Conservation (phyloP, 2,797 vertebrate genomes). For the Tapirus indicus region DNA sequence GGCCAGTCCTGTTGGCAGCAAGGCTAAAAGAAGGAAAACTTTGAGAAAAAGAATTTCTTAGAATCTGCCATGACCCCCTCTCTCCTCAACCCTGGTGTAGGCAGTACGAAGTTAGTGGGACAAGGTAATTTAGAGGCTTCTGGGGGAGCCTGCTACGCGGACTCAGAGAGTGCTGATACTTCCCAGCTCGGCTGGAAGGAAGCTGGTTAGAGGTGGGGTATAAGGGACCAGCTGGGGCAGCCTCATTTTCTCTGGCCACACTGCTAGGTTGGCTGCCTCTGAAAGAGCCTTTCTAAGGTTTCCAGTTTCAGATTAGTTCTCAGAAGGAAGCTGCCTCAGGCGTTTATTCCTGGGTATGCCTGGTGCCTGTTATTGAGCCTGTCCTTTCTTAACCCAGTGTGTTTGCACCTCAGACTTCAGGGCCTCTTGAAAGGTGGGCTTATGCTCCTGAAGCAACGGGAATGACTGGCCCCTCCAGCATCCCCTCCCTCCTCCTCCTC, state of each 20-base stretch:
- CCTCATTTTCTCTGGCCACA: background rate
- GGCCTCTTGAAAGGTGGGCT: background rate
- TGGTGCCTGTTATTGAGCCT: background rate
- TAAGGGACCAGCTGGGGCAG: background rate
- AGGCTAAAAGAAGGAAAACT: slow-evolving; percentile 23
- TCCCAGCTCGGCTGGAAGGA: background rate
- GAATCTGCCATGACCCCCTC: background rate
- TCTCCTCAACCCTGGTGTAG: background rate
- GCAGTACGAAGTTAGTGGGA: background rate
- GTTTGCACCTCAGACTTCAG: background rate
- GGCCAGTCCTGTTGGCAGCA: background rate
- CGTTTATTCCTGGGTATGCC: background rate
- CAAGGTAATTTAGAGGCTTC: background rate
- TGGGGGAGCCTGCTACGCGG: background rate
- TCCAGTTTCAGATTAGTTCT: background rate
- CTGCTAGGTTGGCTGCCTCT: background rate
- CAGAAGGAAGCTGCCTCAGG: background rate
- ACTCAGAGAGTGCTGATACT: background rate
- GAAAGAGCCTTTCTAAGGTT: background rate
- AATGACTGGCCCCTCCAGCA: background rate
- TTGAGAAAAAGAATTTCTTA: background rate
- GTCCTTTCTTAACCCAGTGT: background rate
- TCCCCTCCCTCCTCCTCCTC: background rate
- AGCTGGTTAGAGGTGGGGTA: background rate
- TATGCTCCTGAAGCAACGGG: background rate